These are phyloP conservation scores for Aleiodes alternator DNA, from an alignment of 2,888 invertebrate genomes.

Conservation along the genomic window DNA sequence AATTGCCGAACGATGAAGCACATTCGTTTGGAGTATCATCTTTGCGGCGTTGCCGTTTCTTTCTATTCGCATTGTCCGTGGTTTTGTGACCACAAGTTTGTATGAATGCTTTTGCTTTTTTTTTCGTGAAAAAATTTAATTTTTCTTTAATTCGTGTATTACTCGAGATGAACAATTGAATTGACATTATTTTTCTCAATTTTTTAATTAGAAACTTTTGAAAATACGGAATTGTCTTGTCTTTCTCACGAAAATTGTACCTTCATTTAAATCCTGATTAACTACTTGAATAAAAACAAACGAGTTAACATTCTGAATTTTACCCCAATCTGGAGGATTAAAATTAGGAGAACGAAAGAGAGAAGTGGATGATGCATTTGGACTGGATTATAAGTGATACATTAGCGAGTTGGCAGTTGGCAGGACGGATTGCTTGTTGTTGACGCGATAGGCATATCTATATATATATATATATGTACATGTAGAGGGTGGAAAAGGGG, in stretches of 20 bases:
- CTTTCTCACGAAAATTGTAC: no score
- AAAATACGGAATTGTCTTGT: background rate
- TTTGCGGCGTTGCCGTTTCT: constrained; percentile 40
- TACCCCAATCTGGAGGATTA: constrained; percentile 1
- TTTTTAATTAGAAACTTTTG: background rate
- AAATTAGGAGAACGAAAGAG: constrained; percentile 28
- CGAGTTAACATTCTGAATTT: background rate
- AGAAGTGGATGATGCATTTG: constrained; percentile 27
- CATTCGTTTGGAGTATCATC: constrained; percentile 61
- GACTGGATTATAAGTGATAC: constrained; percentile 44
- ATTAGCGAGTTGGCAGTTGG: constrained; percentile 43
- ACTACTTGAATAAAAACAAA: background rate
- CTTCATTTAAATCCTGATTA: no score
- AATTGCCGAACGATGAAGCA: constrained; percentile 72
- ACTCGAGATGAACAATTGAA: background rate
- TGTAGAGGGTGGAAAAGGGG: background rate
- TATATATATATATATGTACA: background rate
- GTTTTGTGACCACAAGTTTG: constrained; percentile 32
- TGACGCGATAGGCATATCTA: constrained; percentile 33
- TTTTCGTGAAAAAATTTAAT: constrained; percentile 27
- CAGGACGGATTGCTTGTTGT: constrained; percentile 39
- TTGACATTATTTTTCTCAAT: background rate
- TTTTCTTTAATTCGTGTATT: background rate
- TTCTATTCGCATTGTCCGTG: constrained; percentile 40
- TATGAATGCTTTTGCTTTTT: constrained; percentile 22